Evolutionary conservation across 1,140 invertebrate species (phyloP).

Genomic region (Drepana arcuata): DNA sequence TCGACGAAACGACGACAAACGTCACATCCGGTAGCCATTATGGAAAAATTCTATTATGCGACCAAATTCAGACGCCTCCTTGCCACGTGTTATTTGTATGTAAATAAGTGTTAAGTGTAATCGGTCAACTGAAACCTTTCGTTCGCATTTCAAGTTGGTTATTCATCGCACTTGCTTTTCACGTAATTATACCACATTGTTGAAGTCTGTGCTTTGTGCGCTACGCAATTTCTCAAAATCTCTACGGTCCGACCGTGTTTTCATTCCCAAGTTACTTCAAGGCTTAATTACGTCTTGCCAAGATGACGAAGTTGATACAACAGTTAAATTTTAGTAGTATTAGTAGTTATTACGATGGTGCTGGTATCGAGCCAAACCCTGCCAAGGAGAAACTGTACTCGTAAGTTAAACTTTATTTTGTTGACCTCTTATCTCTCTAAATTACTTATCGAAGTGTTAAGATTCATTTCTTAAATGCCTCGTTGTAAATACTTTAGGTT

Average conservation of each 20-base stretch:
- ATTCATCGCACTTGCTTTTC: constrained; percentile 9
- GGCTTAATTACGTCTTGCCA: constrained; percentile 62
- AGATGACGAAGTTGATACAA: constrained; percentile 68
- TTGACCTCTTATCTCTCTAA: too few relatives aligned
- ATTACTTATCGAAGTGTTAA: too few relatives aligned
- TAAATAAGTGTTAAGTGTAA: constrained; percentile 12
- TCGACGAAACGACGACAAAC: constrained; percentile 16
- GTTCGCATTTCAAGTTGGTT: constrained; percentile 17
- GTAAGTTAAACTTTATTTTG: constrained; percentile 33
- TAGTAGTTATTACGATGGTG: constrained; percentile 58
- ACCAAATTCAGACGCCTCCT: constrained; percentile 23
- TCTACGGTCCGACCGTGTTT: constrained; percentile 54
- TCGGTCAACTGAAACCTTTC: constrained; percentile 5
- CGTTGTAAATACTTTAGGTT: too few relatives aligned
- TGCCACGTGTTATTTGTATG: constrained; percentile 13
- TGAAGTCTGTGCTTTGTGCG: constrained; percentile 25
- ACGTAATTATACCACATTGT: constrained; percentile 18
- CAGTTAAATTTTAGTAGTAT: constrained; percentile 64
- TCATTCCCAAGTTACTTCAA: constrained; percentile 42
- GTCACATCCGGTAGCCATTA: constrained; percentile 52
- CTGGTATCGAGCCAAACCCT: constrained; percentile 40
- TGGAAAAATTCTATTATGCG: constrained; percentile 37
- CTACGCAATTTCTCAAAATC: constrained; percentile 36
- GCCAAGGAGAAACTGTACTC: constrained; percentile 37
- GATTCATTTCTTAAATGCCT: too few relatives aligned